Evolutionary conservation across 2,888 invertebrate species (phyloP), one percentile per base, ranked within the genome.

Genomic region (Polietes domitor): DNA sequence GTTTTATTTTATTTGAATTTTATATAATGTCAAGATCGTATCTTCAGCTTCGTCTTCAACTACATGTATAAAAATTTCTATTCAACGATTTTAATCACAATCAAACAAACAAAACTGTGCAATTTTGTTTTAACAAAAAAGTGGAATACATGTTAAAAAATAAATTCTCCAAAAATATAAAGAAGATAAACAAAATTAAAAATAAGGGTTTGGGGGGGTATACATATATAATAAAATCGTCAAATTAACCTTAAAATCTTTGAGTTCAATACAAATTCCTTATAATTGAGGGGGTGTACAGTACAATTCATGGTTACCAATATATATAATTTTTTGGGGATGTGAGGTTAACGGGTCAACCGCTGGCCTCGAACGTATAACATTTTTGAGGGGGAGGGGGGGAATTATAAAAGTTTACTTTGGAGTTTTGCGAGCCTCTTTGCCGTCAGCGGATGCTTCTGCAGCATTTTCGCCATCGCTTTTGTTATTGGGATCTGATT

Each of bases 401-500:
- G 63, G 37, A 41, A 41, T 37, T 41, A 21, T 2, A 32, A 65
- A 37, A 68, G 41, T 43, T 68, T 68, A 68, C 24, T 68, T 68
- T 3, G 68, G 19, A 43, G 41, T 68, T 68, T 68, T 68, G 43
- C n/a, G 43, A 68, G 68, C 24, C 68, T 68, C 41, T 78, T 80
- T 83, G 72, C 19, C 37, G 1, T 47, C 63, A 24, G 21, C 26
- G 2, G 53, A 75, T 6, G 21, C 72, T 47, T 78, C 83, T 28
- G 47, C 41, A 9, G 65, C 85, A 24, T 85, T 82, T 79, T 89
- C 89, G 68, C 65, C 79, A 63, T 88, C 87, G 63, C 86, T 86
- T 80, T 88, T 89, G 77, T 86, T 87, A 28, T 87, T 87, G 43
- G 87, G 87, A 82, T 94, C 94, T 80, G 93, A 94, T 85, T 95